These are phyloP conservation scores for Scaptomyza pallida DNA, from an alignment of 1,140 invertebrate species.

Conservation along the genomic window DNA sequence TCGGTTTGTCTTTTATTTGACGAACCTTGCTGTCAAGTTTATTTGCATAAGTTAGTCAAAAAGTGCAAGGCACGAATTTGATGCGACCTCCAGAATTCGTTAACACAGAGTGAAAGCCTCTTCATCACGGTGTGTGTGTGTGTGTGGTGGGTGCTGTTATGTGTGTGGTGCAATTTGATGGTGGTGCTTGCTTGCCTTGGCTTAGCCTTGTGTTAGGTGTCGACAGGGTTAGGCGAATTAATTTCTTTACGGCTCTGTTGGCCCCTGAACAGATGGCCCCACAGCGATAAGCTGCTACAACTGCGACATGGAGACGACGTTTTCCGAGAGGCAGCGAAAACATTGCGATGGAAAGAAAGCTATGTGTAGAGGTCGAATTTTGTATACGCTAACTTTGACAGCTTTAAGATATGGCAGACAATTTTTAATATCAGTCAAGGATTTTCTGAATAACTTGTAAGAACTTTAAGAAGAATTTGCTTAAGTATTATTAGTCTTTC, in stretches of 20 bases:
- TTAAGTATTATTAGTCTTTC: too few species aligned
- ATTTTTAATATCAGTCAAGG: too few species aligned
- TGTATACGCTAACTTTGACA: background rate
- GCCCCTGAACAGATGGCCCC: slow-evolving; percentile 60
- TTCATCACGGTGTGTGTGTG: slow-evolving; percentile 25
- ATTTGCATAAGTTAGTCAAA: slow-evolving; percentile 61
- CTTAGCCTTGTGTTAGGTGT: slow-evolving; percentile 66
- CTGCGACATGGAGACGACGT: slow-evolving; percentile 14
- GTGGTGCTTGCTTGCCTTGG: slow-evolving; percentile 19
- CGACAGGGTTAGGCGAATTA: slow-evolving; percentile 80
- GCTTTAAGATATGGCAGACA: too few species aligned
- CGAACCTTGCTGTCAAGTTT: slow-evolving; percentile 26
- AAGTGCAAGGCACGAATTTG: slow-evolving; percentile 57
- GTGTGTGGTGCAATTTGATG: slow-evolving; percentile 5
- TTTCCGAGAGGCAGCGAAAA: slow-evolving; percentile 2
- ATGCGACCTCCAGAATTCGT: slow-evolving; percentile 35
- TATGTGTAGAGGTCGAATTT: background rate
- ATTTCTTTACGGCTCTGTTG: slow-evolving; percentile 70
- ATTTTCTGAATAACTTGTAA: too few species aligned
- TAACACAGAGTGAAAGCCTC: slow-evolving; percentile 44
- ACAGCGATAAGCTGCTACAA: slow-evolving; percentile 48
- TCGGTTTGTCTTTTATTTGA: slow-evolving; percentile 5
- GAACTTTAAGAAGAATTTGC: too few species aligned
- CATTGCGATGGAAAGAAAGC: background rate
- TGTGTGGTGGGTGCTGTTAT: slow-evolving; percentile 26